A percentile compares a stretch with the other conserved stretches of the same genome.
Conservation (phyloP, 2,113 vertebrate genomes). For the Ciconia stormi region DNA sequence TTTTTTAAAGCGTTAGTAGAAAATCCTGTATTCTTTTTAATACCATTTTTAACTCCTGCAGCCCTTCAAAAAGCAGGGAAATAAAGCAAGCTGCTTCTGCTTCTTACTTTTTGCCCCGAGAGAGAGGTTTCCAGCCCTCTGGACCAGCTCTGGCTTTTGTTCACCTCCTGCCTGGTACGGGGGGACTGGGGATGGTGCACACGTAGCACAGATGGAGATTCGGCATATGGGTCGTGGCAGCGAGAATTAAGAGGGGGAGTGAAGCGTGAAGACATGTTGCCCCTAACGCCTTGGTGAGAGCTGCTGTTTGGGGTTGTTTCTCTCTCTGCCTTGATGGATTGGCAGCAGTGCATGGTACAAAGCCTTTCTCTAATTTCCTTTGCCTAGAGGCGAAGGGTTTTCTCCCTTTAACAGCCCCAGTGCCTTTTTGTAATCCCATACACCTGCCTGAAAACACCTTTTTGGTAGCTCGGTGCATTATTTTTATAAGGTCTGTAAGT, state of each 20-base stretch:
- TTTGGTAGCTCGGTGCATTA: not conserved
- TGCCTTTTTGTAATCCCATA: not conserved
- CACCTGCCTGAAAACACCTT: not conserved
- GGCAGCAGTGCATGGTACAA: not conserved
- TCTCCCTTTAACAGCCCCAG: not conserved
- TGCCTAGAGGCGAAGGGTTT: not conserved
- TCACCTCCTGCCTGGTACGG: accelerated
- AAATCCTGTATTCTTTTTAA: not conserved
- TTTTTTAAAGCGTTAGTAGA: not conserved
- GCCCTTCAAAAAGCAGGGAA: not conserved
- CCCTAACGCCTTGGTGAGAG: not conserved
- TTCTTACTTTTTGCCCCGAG: not conserved
- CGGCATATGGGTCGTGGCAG: not conserved
- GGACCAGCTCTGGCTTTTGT: not conserved
- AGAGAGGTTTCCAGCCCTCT: not conserved
- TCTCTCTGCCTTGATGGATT: not conserved
- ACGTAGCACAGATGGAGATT: not conserved
- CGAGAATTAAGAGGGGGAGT: not conserved
- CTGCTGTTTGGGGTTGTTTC: not conserved
- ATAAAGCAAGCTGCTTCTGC: not conserved
- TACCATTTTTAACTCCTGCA: not conserved
- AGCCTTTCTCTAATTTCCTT: not conserved
- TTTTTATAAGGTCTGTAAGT: conserved; percentile 14
- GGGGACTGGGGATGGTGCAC: accelerated
- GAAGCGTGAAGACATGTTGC: not conserved